Conservation (phyloP, 92 coral and sea anemone species). For the Metridium senile region DNA sequence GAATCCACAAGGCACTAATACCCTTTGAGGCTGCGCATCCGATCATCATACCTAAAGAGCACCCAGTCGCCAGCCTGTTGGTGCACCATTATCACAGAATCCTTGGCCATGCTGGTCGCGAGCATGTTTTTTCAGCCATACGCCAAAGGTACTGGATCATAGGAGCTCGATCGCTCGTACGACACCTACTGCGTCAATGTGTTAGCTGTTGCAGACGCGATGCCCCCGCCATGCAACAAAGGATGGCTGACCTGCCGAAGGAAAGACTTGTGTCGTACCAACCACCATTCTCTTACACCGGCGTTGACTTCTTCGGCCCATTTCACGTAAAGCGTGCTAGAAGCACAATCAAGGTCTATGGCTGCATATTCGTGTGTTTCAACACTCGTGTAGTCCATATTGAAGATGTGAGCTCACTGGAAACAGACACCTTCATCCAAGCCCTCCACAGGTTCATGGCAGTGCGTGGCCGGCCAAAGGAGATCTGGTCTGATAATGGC, state of each 20-base stretch:
- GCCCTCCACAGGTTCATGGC: slow-evolving; percentile 48
- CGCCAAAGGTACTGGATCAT: slow-evolving; percentile 45
- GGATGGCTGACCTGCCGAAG: slow-evolving; percentile 54
- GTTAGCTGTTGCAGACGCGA: slow-evolving; percentile 56
- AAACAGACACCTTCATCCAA: slow-evolving; percentile 51
- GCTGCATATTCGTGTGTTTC: slow-evolving; percentile 59
- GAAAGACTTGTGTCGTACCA: slow-evolving; percentile 45
- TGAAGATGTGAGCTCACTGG: slow-evolving; percentile 67
- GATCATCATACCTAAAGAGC: slow-evolving; percentile 45
- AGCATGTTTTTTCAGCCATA: slow-evolving; percentile 36
- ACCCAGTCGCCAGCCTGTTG: slow-evolving; percentile 29
- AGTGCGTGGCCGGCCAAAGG: slow-evolving; percentile 47
- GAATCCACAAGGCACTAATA: slow-evolving; percentile 50
- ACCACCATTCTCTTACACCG: slow-evolving; percentile 59
- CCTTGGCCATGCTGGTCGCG: slow-evolving; percentile 43
- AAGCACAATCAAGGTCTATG: slow-evolving; percentile 39
- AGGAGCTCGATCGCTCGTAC: slow-evolving; percentile 40
- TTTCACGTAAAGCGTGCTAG: slow-evolving; percentile 60
- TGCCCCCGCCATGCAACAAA: slow-evolving; percentile 46
- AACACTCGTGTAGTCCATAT: slow-evolving; percentile 52
- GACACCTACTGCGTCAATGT: slow-evolving; percentile 42
- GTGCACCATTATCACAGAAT: slow-evolving; percentile 33
- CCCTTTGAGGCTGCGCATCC: slow-evolving; percentile 54
- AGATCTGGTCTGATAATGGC: slow-evolving; percentile 56
- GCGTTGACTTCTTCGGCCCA: slow-evolving; percentile 58